phyloP scores from a whole-genome alignment of 1,140 invertebrate genomes.

The Ceratina japonica region DNA sequence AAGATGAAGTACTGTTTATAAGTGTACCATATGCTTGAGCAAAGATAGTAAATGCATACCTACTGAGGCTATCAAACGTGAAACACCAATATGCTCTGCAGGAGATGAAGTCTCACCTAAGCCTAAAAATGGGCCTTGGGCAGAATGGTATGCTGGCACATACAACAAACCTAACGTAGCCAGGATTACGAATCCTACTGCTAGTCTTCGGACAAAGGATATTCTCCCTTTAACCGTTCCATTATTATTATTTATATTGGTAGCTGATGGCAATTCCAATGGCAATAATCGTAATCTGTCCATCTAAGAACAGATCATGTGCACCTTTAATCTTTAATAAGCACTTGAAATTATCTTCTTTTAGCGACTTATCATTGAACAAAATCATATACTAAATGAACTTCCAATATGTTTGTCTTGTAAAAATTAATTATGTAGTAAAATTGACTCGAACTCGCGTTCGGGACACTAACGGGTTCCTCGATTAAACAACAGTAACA shows the following conservation, averaged over 20 bases:
- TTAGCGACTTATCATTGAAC: neutral
- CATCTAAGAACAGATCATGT: conserved; percentile 61
- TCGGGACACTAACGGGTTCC: no score
- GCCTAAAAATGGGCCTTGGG: conserved; percentile 72
- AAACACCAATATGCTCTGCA: conserved; percentile 65
- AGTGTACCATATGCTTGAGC: conserved; percentile 30
- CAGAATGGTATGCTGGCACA: conserved; percentile 77
- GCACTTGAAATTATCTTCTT: neutral
- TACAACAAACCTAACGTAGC: conserved; percentile 73
- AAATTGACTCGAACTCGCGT: no score
- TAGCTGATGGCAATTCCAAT: conserved; percentile 68
- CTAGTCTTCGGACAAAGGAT: conserved; percentile 72
- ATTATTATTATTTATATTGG: conserved; percentile 57
- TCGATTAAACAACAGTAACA: no score
- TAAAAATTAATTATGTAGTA: no score
- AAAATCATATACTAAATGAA: neutral
- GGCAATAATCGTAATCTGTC: conserved; percentile 67
- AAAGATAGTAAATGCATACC: conserved; percentile 71
- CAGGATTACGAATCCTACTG: conserved; percentile 73
- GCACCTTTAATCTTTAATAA: no score
- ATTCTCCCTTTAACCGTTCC: conserved; percentile 66
- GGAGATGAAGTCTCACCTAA: conserved; percentile 74
- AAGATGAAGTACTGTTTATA: neutral
- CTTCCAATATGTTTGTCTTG: no score
- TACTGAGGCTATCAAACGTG: conserved; percentile 68